phyloP scores from a whole-genome alignment of 2,113 vertebrate species.

The Pardalotus punctatus region DNA sequence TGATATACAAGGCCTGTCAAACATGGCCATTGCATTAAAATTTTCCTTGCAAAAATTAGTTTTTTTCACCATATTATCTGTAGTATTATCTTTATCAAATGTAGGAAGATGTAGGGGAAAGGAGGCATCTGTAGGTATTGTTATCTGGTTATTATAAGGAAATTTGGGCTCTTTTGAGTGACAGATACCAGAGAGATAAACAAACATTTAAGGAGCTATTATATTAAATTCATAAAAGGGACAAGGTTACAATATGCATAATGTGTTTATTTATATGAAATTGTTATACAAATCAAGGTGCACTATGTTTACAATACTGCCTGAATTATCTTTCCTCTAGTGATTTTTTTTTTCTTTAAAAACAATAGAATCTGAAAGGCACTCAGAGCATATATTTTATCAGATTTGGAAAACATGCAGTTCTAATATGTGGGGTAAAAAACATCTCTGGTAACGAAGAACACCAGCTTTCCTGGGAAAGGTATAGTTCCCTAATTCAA shows the following conservation, averaged over 20 bases:
- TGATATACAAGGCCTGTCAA: background rate
- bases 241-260: background rate
- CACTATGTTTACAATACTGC: background rate
- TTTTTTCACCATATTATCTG: background rate
- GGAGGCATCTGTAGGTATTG: background rate
- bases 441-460: background rate
- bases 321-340: background rate
- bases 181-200: background rate
- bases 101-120: background rate
- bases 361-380: background rate
- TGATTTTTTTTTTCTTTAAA: background rate
- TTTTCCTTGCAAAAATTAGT: background rate
- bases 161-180: background rate
- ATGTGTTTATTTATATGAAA: background rate
- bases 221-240: background rate
- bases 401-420: background rate
- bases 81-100: background rate
- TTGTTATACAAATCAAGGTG: background rate
- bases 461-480: background rate
- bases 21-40: background rate
- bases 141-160: background rate
- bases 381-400: background rate
- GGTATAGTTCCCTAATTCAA: background rate
- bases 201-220: background rate
- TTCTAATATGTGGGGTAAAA: background rate